A percentile compares a stretch with the other conserved stretches of the same genome.
Evolutionary conservation across 2,888 invertebrate species (phyloP).

Genomic region (Xylota segnis): DNA sequence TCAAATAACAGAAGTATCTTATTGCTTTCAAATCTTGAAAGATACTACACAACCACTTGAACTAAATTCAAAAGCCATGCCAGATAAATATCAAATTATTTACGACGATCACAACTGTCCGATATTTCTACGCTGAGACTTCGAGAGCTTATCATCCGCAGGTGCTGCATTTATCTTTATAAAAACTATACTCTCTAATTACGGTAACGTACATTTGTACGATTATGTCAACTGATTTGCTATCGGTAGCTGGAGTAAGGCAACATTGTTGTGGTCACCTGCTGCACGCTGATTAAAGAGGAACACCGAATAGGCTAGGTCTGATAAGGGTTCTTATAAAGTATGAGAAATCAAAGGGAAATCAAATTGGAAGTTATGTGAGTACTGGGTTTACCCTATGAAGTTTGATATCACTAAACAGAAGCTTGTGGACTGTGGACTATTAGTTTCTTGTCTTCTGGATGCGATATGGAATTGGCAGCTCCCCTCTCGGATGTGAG

Average conservation of each 20-base stretch:
- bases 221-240: background rate
- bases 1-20: no score
- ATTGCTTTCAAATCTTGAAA: no score
- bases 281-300: background rate
- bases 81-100: conserved; percentile 1
- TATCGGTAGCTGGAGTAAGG: background rate
- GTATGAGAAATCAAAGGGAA: background rate
- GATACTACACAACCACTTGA: background rate
- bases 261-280: background rate
- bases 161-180: background rate
- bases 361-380: no score
- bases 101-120: background rate
- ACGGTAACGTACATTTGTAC: background rate
- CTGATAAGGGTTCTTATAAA: background rate
- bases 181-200: background rate
- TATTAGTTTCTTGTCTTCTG: no score
- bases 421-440: no score
- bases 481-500: no score
- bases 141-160: background rate
- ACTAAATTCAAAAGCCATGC: background rate
- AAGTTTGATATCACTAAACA: no score
- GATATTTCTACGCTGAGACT: background rate
- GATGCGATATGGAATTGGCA: no score
- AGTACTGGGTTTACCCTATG: no score
- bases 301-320: background rate